Evolutionary conservation across 2,113 vertebrate species (phyloP).

Genomic region (Xenopus tropicalis): DNA sequence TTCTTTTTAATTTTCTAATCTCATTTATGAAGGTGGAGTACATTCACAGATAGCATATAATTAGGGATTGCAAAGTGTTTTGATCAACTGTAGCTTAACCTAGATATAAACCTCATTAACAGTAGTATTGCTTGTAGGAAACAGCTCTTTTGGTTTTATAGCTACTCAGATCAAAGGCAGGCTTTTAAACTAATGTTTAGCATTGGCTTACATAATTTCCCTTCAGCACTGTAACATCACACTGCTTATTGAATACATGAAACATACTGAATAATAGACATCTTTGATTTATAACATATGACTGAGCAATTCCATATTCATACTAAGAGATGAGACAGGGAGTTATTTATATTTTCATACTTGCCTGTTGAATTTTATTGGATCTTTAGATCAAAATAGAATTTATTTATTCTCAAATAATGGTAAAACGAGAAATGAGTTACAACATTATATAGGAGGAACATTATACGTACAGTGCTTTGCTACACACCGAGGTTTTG

Average conservation of each 20-base stretch:
- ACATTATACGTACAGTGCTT: too few relatives aligned
- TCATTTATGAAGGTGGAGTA: slow-evolving; percentile 47
- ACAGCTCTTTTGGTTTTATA: slow-evolving; percentile 30
- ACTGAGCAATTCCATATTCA: not conserved
- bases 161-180: slow-evolving; percentile 44
- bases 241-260: not conserved
- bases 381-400: too few relatives aligned
- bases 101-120: slow-evolving; percentile 49
- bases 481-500: too few relatives aligned
- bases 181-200: slow-evolving; percentile 26
- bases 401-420: too few relatives aligned
- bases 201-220: not conserved
- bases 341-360: too few relatives aligned
- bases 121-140: slow-evolving; percentile 44
- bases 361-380: too few relatives aligned
- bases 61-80: slow-evolving; percentile 51
- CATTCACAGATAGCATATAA: slow-evolving; percentile 45
- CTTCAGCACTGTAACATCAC: not conserved
- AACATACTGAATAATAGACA: not conserved
- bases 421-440: too few relatives aligned
- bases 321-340: too few relatives aligned
- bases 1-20: slow-evolving; percentile 28
- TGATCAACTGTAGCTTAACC: slow-evolving; percentile 49
- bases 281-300: not conserved
- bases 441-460: too few relatives aligned